Evolutionary conservation across 2,113 vertebrate genomes (phyloP), one percentile per base, ranked within the genome.

Genomic region (Trichechus manatus): DNA sequence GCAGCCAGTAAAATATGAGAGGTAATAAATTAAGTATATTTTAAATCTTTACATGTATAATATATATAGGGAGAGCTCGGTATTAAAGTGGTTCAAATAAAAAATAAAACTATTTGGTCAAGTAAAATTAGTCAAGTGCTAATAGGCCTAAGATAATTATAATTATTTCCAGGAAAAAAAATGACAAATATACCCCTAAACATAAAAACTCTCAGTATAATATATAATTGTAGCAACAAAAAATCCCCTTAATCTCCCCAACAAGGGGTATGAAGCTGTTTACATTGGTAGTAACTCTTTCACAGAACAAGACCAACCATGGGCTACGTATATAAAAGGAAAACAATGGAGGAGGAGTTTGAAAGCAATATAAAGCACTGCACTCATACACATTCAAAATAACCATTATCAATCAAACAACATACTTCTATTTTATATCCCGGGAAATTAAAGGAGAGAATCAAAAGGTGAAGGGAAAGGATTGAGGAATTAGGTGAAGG

Each of bases 131-230:
- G 33, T 70, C 33, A 36, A 70, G 68, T 63, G 75, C 9, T 72
- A 91, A 31, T 9, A 79, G 42, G 31, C 64, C 53, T 91, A 74
- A 47, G 61, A 36, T 64, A 33, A 23, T 47, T 47, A 61, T 70
- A 59, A 68, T 53, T 39, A 75, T 91, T 79, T 88, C 53, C 78
- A 84, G 22, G 27, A 44, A 80, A 91, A 95, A 39, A 86, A 78
- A 61, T 87, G 89, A 81, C 6, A 87, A 70, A 63, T 61, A 53
- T 53, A 81, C 15, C 72, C 68, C 66, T 87, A 7, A 81, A 56
- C 9, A 47, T 61, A 72, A 81, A 90, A 82, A 50, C 9, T 14
- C n/a, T 81, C 17, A 27, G 6, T 50, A 20, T 44, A 59, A 23
- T 44, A 80, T 66, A 15, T 70, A 72, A 89, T 74, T 42, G 2